Evolutionary conservation across 1,140 invertebrate genomes (phyloP), one percentile per base, ranked within the genome.

Genomic region (Mylabris phalerata): DNA sequence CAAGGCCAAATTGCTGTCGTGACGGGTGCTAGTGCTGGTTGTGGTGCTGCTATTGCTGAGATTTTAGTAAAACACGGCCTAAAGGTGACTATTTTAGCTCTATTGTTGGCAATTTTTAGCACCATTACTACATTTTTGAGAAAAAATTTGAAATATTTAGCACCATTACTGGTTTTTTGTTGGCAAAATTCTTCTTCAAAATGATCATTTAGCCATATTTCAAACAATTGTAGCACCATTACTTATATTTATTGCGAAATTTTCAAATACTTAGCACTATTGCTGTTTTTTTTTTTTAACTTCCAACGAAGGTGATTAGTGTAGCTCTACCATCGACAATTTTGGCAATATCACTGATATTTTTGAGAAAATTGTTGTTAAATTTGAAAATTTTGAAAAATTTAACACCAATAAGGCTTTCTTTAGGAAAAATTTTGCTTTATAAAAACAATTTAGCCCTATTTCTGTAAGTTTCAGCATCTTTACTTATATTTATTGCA

Each of bases 21-120:
- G 4, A 78, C 77, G 5, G 77, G 76, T 4, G 75, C 77, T 2
- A 78, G 77, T 13, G 68, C 63, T 24, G 78, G 77, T 0, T 78
- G 78, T 46, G 78, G 78, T 1, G 68, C 70, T 2, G 6, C 19
- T n/a, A 46, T 47, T n/a, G 43, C 42, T 3, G 25, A 32, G 27
- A 5, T 3, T n/a, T 26, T 51, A 41, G 57, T 39, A n/a, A 39
- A 57, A 47, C 3, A 9, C 9, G 47, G 47, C n/a, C 4, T 48
- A 27, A 48, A 27, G 3, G 47, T 32, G 26, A 48, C 25, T 48
- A 46, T 7, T 9, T 10, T 11, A 5, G 4, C n/a, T 19, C 11
- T 19, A n/a, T 44, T 44, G 42, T 5, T 32, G 7, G 32, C 32
- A 1, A 19, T 19, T 19, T 19, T 19, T 19, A 19, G 19, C 19